These are phyloP conservation scores for Phanerotoma sp. DNA, from an alignment of 2,888 invertebrate genomes.

Conservation along the genomic window DNA sequence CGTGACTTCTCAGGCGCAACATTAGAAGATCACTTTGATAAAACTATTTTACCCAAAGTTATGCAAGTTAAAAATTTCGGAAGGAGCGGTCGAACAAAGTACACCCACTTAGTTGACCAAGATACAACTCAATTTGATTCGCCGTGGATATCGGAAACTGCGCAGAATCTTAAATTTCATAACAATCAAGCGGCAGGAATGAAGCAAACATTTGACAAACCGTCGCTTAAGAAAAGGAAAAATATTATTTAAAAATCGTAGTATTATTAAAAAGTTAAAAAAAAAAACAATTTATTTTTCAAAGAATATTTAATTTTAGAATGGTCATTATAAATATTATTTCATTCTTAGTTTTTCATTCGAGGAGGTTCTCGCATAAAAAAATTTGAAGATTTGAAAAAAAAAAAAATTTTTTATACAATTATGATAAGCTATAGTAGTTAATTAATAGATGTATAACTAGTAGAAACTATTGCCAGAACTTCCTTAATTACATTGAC, in stretches of 20 bases:
- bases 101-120: conserved; percentile 98
- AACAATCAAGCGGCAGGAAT: conserved; percentile 88
- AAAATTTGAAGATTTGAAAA: too few species aligned
- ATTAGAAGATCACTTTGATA: conserved; percentile 98
- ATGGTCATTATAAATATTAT: too few species aligned
- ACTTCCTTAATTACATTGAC: too few species aligned
- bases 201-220: conserved; percentile 89
- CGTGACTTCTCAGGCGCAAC: conserved; percentile 95
- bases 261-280: neutral
- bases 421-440: too few species aligned
- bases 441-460: too few species aligned
- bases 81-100: conserved; percentile 96
- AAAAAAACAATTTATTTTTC: too few species aligned
- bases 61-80: conserved; percentile 99
- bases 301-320: too few species aligned
- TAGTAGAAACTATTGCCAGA: too few species aligned
- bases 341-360: too few species aligned
- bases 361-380: too few species aligned
- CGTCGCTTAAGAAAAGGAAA: conserved; percentile 67
- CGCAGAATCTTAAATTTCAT: conserved; percentile 84
- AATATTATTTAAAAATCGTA: conserved; percentile 28
- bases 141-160: conserved; percentile 93
- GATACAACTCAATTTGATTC: conserved; percentile 98
- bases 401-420: too few species aligned
- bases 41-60: conserved; percentile 97